Base-by-base conservation (phyloP, 1,140 invertebrate genomes). In the Atta cephalotes region DNA sequence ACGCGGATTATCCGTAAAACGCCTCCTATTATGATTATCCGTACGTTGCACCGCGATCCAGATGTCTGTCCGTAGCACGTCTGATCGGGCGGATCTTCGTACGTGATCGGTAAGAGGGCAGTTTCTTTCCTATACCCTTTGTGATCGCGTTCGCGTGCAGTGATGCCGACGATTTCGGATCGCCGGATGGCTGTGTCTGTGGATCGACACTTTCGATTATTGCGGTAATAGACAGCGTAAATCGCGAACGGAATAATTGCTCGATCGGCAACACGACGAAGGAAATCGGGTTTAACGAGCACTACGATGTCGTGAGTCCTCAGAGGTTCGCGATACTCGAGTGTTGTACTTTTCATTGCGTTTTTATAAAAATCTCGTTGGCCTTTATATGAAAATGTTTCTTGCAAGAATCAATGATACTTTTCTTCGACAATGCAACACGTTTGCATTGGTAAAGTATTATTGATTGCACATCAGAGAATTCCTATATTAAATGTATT, bases 21-120 rank as follows among this genome's bases (percentile, higher is more conserved):
- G 90, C 85, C 87, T 88, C 77, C 89, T 90, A 91, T 91, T 91
- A 91, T 90, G 90, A 91, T 91, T 88, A 88, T 90, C 89, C 82
- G 74, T 90, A 74, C 87, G 90, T 85, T 87, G 80, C 86, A 66
- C 89, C 85, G 86, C 89, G 89, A 91, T 91, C 90, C 90, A 91
- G 90, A 91, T 91, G 90, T 88, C 87, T 91, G 90, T 88, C 85
- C 84, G 84, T 82, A 66, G 86, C 90, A 91, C 89, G 90, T 90
- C 72, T 87, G 87, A 90, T 90, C 78, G 39, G 62, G 45, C 89
- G 62, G 72, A 70, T 85, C 86, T 82, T 78, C 56, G 89, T 91
- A 91, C 90, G 90, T 91, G 90, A 91, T 90, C 90, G 89, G 89
- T 80, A 85, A 90, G 89, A 82, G 81, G 72, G 87, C 85, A 77